Evolutionary conservation across 2,797 vertebrate genomes (phyloP), one percentile per base, ranked within the genome.

Genomic region (Linurgus olivaceus): DNA sequence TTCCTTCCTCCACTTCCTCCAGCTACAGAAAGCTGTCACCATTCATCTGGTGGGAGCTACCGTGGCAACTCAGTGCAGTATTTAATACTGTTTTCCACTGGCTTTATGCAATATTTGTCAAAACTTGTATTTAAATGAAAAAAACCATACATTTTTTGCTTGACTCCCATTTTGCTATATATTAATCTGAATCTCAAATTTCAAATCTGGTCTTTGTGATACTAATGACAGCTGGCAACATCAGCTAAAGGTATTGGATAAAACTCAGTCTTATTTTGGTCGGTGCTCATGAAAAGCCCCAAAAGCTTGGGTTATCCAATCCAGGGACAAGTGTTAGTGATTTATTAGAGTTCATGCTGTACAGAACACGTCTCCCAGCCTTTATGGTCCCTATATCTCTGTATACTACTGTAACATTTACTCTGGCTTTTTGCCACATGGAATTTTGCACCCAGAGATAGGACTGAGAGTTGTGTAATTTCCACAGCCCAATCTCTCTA

Each of bases 401-500:
- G 15, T 71, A 61, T 74, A 21, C 18, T 66, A 23, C 58, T 62
- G 54, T 78, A 81, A 66, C 33, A 48, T 96, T 95, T 95, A 89
- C 81, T 95, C 92, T 95, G 93, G 96, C 87, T 87, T 90, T 81
- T 75, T 92, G 95, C 91, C 96, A 94, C 6, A 1, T 70, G 79
- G 89, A 78, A 70, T 91, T 96, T 91, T 93, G 89, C 86, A 92
- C 93, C 66, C 81, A 48, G 61, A 38, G 75, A 81, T 87, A 31
- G 80, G 82, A 76, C 37, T 38, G 47, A 61, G 50, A 31, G 68
- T 31, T 90, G 62, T 66, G 54, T 47, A 80, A 87, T 62, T 89
- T 94, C 44, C 70, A 45, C 37, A 75, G 58, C 47, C 82, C 79
- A 48, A 6, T 62, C 45, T 59, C 51, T 94, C 20, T 65, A 10